Conservation (phyloP, 2,888 invertebrate species). For the Hypercompe scribonia region DNA sequence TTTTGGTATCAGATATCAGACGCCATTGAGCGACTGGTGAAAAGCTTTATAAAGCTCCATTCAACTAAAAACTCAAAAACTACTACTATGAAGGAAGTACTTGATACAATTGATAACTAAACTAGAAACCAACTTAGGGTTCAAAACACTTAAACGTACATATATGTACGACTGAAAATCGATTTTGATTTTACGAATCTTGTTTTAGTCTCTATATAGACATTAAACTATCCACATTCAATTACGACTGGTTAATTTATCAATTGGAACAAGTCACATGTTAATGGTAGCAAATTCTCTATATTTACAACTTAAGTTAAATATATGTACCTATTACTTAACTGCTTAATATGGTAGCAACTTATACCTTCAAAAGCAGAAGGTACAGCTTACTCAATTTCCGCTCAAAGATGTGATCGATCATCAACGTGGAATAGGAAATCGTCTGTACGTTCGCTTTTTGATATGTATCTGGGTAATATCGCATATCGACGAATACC, state of each 20-base stretch:
- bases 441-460: conserved; percentile 28
- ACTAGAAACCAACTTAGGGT: not conserved
- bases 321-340: not conserved
- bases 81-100: too few species aligned
- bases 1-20: too few species aligned
- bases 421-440: conserved; percentile 53
- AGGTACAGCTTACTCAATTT: conserved; percentile 64
- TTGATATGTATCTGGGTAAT: conserved; percentile 36
- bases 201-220: not conserved
- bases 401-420: conserved; percentile 66
- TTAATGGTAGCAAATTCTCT: not conserved
- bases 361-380: conserved; percentile 38
- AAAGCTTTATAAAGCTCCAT: too few species aligned
- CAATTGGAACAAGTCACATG: not conserved
- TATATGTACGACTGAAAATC: too few species aligned
- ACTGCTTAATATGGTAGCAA: not conserved
- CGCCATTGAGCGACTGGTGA: too few species aligned
- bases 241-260: not conserved
- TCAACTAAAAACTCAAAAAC: too few species aligned
- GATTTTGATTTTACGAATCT: too few species aligned
- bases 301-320: not conserved
- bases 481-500: conserved; percentile 23
- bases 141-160: not conserved
- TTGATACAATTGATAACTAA: too few species aligned
- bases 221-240: not conserved